phyloP scores from a whole-genome alignment of 2,888 invertebrate genomes.

The Cepaea hortensis region DNA sequence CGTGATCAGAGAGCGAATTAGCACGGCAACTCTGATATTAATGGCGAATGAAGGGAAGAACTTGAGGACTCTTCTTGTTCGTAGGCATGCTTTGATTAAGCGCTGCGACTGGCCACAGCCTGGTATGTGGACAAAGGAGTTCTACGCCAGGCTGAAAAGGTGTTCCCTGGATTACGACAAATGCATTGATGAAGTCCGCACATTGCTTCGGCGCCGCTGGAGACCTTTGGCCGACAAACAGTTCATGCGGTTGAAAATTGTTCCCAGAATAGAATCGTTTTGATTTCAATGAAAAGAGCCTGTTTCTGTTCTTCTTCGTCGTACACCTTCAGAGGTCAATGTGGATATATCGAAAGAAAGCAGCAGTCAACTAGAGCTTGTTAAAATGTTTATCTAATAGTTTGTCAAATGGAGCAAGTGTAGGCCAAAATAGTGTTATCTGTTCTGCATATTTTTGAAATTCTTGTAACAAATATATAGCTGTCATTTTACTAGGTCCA shows the following conservation, averaged over 20 bases:
- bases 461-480: too few species aligned
- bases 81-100: constrained; percentile 85
- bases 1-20: constrained; percentile 85
- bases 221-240: constrained; percentile 74
- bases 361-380: too few species aligned
- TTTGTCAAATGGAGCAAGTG: too few species aligned
- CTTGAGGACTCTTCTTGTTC: constrained; percentile 81
- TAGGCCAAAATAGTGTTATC: too few species aligned
- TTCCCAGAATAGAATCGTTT: constrained; percentile 32
- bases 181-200: constrained; percentile 84
- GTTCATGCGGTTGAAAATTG: constrained; percentile 61
- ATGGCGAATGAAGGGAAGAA: constrained; percentile 83
- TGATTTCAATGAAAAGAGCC: background rate
- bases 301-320: too few species aligned
- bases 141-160: constrained; percentile 82
- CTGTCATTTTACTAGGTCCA: too few species aligned
- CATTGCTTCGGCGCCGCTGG: constrained; percentile 84
- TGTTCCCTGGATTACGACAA: constrained; percentile 82
- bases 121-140: constrained; percentile 83
- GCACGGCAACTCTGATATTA: constrained; percentile 85
- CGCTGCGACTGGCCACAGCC: constrained; percentile 81
- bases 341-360: too few species aligned
- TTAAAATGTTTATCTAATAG: too few species aligned
- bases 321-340: too few species aligned
- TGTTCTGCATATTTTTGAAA: too few species aligned